Conservation (phyloP, 2,888 invertebrate genomes). For the Tupiocoris notatus region DNA sequence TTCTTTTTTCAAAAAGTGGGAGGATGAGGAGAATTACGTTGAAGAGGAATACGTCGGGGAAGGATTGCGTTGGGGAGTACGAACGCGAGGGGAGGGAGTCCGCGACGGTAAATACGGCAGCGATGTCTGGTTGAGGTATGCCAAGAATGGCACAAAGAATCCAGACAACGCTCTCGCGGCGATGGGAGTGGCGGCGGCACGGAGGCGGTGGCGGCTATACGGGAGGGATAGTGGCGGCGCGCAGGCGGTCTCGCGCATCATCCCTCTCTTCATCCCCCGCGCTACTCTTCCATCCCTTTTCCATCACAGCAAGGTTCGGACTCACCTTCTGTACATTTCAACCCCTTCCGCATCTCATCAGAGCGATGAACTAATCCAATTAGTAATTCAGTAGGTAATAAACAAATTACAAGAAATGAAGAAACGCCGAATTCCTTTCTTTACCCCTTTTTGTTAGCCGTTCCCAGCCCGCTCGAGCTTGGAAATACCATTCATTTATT, state of each 20-base stretch:
- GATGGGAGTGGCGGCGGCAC: not conserved
- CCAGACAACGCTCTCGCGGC: slow-evolving; percentile 73
- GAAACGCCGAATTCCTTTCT: too few species aligned
- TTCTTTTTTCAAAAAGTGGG: not conserved
- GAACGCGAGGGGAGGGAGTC: slow-evolving; percentile 57
- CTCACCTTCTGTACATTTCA: too few species aligned
- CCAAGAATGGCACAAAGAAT: slow-evolving; percentile 97
- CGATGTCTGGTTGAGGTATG: slow-evolving; percentile 73
- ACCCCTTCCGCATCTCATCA: too few species aligned
- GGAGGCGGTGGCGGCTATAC: slow-evolving; percentile 54
- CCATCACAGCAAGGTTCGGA: too few species aligned
- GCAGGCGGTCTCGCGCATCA: slow-evolving; percentile 20
- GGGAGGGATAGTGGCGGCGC: slow-evolving; percentile 54
- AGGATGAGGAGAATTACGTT: not conserved
- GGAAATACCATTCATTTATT: too few species aligned
- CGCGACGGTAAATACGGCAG: slow-evolving; percentile 61
- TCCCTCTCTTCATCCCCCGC: too few species aligned
- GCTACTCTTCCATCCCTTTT: too few species aligned
- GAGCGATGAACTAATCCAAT: too few species aligned
- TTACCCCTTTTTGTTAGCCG: too few species aligned
- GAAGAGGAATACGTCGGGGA: not conserved
- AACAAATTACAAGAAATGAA: too few species aligned
- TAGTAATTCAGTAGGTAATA: too few species aligned
- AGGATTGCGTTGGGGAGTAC: slow-evolving; percentile 13
- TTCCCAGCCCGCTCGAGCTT: too few species aligned